These are phyloP conservation scores for Corythaixoides concolor DNA, from an alignment of 2,113 vertebrate species.

Conservation along the genomic window DNA sequence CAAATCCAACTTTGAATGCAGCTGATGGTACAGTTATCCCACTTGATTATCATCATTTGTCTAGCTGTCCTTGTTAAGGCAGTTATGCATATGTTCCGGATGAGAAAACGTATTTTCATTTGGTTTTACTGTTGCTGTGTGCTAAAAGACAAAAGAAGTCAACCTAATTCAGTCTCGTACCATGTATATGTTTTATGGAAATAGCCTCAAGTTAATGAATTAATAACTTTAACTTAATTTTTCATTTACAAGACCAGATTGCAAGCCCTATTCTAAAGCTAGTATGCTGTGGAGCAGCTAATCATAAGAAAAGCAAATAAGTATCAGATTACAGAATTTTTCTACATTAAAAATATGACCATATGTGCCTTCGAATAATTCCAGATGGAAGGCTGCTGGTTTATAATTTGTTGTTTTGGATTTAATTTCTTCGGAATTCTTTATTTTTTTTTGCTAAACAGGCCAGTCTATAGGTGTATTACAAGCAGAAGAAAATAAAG, in stretches of 20 bases:
- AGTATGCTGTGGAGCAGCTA: background rate
- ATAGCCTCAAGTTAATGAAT: background rate
- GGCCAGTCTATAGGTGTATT: background rate
- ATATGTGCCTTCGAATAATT: slow-evolving; percentile 68
- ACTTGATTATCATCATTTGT: background rate
- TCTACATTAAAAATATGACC: slow-evolving; percentile 32
- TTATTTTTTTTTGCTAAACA: background rate
- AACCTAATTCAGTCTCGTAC: background rate
- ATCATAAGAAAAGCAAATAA: slow-evolving; percentile 21
- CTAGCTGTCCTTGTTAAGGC: background rate
- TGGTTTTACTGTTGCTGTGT: background rate
- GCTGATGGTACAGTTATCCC: background rate
- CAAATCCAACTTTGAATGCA: background rate
- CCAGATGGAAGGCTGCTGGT: slow-evolving; percentile 73
- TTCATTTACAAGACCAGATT: background rate
- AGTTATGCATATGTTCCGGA: background rate
- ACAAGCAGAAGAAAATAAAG: background rate
- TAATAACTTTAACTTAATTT: background rate
- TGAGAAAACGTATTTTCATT: background rate
- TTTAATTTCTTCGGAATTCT: slow-evolving; percentile 47
- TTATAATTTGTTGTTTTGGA: slow-evolving; percentile 32
- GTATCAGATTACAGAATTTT: slow-evolving; percentile 62
- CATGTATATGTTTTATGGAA: background rate
- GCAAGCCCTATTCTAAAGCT: background rate
- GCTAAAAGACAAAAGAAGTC: background rate